Evolutionary conservation across 37 sponge, comb jelly and placozoan genomes (phyloP), one percentile per base, ranked within the genome.

Genomic region (Beroe forskalii): DNA sequence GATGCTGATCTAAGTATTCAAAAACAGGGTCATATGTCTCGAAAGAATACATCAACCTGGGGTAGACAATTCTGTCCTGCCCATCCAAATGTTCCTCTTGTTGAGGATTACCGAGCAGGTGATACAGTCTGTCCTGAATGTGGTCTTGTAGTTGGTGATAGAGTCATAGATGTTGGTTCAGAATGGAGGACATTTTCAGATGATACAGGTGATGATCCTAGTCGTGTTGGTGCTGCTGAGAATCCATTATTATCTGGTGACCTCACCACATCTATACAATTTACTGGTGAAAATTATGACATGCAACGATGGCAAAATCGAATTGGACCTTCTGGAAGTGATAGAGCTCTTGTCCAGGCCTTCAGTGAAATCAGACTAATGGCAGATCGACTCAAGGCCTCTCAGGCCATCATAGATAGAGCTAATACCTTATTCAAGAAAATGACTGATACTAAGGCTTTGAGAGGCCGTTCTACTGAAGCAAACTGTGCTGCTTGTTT

Each of bases 161-260:
- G 99, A 61, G 96, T 97, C 32, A 93, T 97, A 20, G 96, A 97
- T 92, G 99, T 97, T 55, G 96, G 96, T 8, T 96, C 99, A 62
- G 99, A 97, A 83, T 97, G 99, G 99, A 93, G 99, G 48, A 97
- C 96, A 38, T 97, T 97, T 90, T 94, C 94, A 41, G 95, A 95
- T 76, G 99, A 97, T n/a, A 91, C 93, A 0, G 62, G 92, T 25
- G 67, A 76, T 14, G 96, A 97, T 90, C 90, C 94, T 32, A 96
- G 96, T 60, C 92, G 99, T 44, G 99, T 97, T 55, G 99, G 99
- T 36, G 95, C 94, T 43, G 91, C 95, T 19, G 96, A 97, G 92
- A 80, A 80, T 43, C 86, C 86, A 12, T 48, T 80, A 14, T 37
- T 80, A 19, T 80, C 86, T 41, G 86, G 86, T 42, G 86, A 80